Evolutionary conservation across 2,113 vertebrate genomes (phyloP).

Genomic region (Eonycteris spelaea): DNA sequence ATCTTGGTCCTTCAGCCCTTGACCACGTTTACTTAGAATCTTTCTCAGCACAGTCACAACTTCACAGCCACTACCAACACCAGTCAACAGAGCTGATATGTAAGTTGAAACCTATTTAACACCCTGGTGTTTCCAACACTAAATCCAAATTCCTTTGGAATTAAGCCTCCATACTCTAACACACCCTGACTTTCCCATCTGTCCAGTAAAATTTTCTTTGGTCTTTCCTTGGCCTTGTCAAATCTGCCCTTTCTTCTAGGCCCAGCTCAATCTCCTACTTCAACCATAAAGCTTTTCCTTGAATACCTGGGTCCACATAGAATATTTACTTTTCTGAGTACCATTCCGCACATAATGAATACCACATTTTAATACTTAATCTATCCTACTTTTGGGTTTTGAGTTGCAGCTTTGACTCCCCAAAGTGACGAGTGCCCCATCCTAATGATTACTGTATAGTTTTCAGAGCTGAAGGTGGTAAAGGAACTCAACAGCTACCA

Average conservation of each 20-base stretch:
- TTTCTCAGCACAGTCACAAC: neutral
- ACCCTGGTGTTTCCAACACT: neutral
- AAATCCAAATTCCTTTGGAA: conserved; percentile 1
- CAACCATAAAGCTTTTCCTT: neutral
- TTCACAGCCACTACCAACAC: neutral
- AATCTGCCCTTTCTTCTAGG: neutral
- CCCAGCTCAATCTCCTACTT: neutral
- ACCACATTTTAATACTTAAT: neutral
- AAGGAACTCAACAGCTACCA: neutral
- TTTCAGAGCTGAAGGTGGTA: neutral
- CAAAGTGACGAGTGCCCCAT: neutral
- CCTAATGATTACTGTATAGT: neutral
- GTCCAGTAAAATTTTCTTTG: neutral
- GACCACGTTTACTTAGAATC: neutral
- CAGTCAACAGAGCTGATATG: neutral
- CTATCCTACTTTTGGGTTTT: neutral
- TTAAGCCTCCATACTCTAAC: neutral
- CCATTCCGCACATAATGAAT: neutral
- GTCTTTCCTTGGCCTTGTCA: neutral
- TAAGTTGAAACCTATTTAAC: neutral
- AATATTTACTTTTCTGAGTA: neutral
- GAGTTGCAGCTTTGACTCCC: neutral
- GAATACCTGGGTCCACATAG: neutral
- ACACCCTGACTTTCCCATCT: neutral
- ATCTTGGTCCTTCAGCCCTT: neutral